These are phyloP conservation scores for Parelbella ahira DNA, from an alignment of 2,888 invertebrate species.

Conservation along the genomic window DNA sequence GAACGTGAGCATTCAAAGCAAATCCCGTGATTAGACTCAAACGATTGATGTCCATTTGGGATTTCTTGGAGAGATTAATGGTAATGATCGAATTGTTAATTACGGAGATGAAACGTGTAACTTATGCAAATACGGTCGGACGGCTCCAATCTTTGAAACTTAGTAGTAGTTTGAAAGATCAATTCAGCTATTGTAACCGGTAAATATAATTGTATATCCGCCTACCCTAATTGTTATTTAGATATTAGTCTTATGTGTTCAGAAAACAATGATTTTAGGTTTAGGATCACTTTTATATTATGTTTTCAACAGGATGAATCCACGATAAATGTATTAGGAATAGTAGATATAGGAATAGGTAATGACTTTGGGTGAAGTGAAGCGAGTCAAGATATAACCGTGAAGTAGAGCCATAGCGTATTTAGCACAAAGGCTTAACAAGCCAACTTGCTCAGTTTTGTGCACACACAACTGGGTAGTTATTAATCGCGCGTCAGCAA, in stretches of 20 bases:
- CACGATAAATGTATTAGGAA: no score
- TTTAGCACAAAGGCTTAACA: slow-evolving; percentile 57
- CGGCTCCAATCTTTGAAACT: slow-evolving; percentile 42
- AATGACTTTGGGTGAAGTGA: no score
- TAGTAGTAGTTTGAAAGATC: slow-evolving; percentile 47
- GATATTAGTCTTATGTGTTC: no score
- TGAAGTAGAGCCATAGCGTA: slow-evolving; percentile 30
- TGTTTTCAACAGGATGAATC: no score
- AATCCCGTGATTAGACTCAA: slow-evolving; percentile 65
- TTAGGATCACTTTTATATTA: no score
- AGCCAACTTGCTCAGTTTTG: slow-evolving; percentile 57
- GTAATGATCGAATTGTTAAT: slow-evolving; percentile 61
- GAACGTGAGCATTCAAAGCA: slow-evolving; percentile 57
- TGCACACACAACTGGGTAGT: slow-evolving; percentile 47
- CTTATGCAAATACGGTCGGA: slow-evolving; percentile 61
- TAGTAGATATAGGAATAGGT: no score
- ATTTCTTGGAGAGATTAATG: slow-evolving; percentile 60
- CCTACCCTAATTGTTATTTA: no score
- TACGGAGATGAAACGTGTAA: slow-evolving; percentile 63
- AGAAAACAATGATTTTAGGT: no score
- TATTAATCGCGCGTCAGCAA: slow-evolving; percentile 59
- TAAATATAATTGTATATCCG: no score
- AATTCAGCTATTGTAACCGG: slow-evolving; percentile 32
- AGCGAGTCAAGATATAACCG: slow-evolving; percentile 25
- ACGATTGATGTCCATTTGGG: slow-evolving; percentile 60